phyloP scores from a whole-genome alignment of 2,113 vertebrate species.

The Melanotaenia duboulayi region DNA sequence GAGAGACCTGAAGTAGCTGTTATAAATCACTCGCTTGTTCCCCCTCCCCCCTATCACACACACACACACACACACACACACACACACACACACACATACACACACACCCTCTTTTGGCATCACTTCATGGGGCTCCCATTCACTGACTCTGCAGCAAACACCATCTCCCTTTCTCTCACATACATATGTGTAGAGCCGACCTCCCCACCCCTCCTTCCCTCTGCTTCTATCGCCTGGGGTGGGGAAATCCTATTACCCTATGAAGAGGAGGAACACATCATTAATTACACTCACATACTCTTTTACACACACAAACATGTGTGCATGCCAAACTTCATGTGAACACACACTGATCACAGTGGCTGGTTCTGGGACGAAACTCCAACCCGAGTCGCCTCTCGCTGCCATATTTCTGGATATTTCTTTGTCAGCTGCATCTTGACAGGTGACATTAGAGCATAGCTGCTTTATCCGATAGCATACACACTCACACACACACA shows the following conservation, averaged over 20 bases:
- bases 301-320: constrained; percentile 72
- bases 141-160: constrained; percentile 58
- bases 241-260: constrained; percentile 83
- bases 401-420: constrained; percentile 35
- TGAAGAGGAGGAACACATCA: constrained; percentile 82
- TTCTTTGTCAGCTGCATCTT: constrained; percentile 42
- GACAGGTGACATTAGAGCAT: constrained; percentile 59
- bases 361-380: constrained; percentile 14
- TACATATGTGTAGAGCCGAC: constrained; percentile 14
- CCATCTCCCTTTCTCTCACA: constrained; percentile 26
- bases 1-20: constrained; percentile 76
- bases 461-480: constrained; percentile 51
- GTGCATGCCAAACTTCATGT: constrained; percentile 43
- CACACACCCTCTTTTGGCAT: constrained; percentile 55
- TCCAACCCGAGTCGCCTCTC: constrained; percentile 42
- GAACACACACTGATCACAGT: constrained; percentile 30
- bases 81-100: constrained; percentile 21
- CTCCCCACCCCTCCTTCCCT: constrained; percentile 37
- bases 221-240: constrained; percentile 69
- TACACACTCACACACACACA: neutral
- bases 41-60: constrained; percentile 50
- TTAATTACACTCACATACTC: constrained; percentile 81
- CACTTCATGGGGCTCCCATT: constrained; percentile 64
- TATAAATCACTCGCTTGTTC: constrained; percentile 83
- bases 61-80: constrained; percentile 26